Conservation (phyloP, 2,797 vertebrate species). For the Gambusia yucatana region DNA sequence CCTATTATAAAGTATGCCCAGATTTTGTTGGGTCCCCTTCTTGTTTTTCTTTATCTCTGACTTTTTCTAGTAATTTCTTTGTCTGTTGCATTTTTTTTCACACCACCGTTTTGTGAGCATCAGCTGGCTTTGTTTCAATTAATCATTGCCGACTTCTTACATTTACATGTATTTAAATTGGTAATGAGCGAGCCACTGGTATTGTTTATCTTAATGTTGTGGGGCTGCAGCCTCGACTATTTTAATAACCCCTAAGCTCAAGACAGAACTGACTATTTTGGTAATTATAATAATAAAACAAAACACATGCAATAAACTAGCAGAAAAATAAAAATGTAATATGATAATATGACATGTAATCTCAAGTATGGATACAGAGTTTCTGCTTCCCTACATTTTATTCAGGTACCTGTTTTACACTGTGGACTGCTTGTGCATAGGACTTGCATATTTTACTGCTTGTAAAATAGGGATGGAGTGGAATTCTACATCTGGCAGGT, state of each 20-base stretch:
- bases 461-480: neutral
- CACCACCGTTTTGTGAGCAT: neutral
- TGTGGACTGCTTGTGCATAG: neutral
- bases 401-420: neutral
- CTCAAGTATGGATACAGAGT: neutral
- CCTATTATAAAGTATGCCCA: neutral
- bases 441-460: neutral
- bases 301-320: neutral
- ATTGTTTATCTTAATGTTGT: neutral
- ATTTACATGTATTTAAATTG: neutral
- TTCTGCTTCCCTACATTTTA: neutral
- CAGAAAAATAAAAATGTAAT: neutral
- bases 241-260: neutral
- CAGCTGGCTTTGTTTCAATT: neutral
- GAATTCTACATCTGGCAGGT: neutral
- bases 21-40: neutral
- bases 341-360: neutral
- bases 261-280: neutral
- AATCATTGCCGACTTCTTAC: neutral
- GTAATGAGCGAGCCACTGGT: neutral
- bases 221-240: neutral
- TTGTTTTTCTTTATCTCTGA: neutral
- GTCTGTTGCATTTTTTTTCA: neutral
- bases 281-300: neutral
- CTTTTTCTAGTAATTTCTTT: neutral